Conservation (phyloP, 2,888 invertebrate species). For the Poecilobothrus nobilitatus region DNA sequence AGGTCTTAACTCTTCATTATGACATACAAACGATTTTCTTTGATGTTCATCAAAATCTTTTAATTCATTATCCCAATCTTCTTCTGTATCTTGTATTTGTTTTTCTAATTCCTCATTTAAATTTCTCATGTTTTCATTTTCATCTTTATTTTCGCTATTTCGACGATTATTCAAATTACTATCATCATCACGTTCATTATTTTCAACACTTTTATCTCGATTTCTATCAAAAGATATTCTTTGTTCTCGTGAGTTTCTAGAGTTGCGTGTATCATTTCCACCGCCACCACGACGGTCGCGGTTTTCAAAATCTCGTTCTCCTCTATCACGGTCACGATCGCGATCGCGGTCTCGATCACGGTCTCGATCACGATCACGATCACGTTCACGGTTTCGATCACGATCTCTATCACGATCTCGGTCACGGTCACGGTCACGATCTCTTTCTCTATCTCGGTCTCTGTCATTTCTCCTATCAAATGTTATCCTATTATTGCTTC, state of each 20-base stretch:
- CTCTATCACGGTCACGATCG: slow-evolving; percentile 27
- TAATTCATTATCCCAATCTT: slow-evolving; percentile 41
- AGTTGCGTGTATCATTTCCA: slow-evolving; percentile 21
- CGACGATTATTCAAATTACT: slow-evolving; percentile 25
- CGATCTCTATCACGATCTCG: slow-evolving; percentile 30
- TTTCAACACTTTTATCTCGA: slow-evolving; percentile 16
- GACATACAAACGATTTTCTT: slow-evolving; percentile 18
- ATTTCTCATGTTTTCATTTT: slow-evolving; percentile 12
- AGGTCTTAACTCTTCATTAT: slow-evolving; percentile 23
- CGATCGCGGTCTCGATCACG: slow-evolving; percentile 28
- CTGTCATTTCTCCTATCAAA: slow-evolving; percentile 31
- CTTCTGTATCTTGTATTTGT: slow-evolving; percentile 35
- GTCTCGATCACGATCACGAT: slow-evolving; percentile 36
- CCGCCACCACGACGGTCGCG: slow-evolving; percentile 22
- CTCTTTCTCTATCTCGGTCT: slow-evolving; percentile 35
- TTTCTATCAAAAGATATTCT: slow-evolving; percentile 19
- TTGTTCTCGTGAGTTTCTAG: slow-evolving; percentile 19
- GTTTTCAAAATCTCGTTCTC: slow-evolving; percentile 25
- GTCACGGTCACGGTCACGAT: slow-evolving; percentile 38
- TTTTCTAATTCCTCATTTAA: slow-evolving; percentile 2
- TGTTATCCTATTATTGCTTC: slow-evolving; percentile 24
- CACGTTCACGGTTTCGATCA: slow-evolving; percentile 35
- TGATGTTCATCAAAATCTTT: slow-evolving; percentile 29
- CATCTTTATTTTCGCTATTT: slow-evolving; percentile 23
- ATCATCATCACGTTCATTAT: slow-evolving; percentile 18